Conservation (phyloP, 2,888 invertebrate genomes). For the Coleophora flavipennella region DNA sequence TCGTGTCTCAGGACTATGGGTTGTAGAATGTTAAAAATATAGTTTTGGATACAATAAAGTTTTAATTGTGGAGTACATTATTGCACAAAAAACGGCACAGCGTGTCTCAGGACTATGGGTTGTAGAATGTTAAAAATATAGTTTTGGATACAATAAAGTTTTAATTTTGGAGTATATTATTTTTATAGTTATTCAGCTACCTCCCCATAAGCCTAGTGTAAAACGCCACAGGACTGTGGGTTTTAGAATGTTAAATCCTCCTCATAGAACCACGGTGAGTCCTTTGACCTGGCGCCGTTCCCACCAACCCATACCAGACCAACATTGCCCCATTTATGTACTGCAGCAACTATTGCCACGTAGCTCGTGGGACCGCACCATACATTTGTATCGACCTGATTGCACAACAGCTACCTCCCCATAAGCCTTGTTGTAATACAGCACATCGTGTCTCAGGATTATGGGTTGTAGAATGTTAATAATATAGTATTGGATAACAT, state of each 20-base stretch:
- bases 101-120: constrained; percentile 26
- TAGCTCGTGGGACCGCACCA: constrained; percentile 50
- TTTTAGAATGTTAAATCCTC: too few relatives aligned
- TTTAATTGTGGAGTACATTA: too few relatives aligned
- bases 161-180: too few relatives aligned
- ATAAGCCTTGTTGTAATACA: constrained; percentile 31
- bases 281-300: constrained; percentile 47
- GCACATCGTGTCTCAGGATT: constrained; percentile 33
- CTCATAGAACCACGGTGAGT: constrained; percentile 49
- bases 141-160: too few relatives aligned
- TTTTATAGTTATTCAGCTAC: too few relatives aligned
- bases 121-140: too few relatives aligned
- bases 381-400: constrained; percentile 50
- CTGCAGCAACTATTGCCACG: constrained; percentile 61
- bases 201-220: too few relatives aligned
- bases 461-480: neutral
- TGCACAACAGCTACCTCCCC: constrained; percentile 32
- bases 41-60: too few relatives aligned
- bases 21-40: too few relatives aligned
- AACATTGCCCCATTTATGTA: constrained; percentile 64
- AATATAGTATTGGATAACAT: too few relatives aligned
- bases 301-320: constrained; percentile 57
- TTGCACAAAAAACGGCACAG: constrained; percentile 29
- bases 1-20: constrained; percentile 29
- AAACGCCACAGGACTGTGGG: too few relatives aligned